A percentile compares a stretch with the other conserved stretches of the same genome.
Evolutionary conservation across 2,888 invertebrate genomes (phyloP).

Genomic region (Sceliomorpha sp.): DNA sequence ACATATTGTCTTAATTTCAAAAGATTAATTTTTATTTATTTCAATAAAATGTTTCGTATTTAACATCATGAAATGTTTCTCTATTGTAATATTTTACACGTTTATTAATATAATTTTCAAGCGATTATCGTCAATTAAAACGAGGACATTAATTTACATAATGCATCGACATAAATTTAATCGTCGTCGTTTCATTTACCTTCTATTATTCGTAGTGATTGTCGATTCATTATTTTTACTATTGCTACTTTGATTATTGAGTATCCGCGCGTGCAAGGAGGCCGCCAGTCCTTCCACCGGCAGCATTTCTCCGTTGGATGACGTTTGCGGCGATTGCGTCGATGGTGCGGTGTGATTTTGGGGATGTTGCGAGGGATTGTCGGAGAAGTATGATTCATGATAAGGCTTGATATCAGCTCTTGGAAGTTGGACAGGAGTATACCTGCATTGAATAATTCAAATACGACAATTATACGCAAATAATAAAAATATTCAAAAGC

Average conservation of each 20-base stretch:
- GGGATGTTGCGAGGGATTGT: slow-evolving; percentile 80
- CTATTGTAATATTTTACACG: too few species aligned
- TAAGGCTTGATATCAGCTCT: slow-evolving; percentile 87
- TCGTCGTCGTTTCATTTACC: slow-evolving; percentile 26
- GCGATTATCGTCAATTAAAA: too few species aligned
- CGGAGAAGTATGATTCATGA: slow-evolving; percentile 86
- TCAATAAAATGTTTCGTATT: too few species aligned
- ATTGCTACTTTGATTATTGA: slow-evolving; percentile 83
- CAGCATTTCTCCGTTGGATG: slow-evolving; percentile 72
- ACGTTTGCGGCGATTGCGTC: slow-evolving; percentile 60
- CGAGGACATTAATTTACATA: too few species aligned
- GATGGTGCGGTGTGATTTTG: slow-evolving; percentile 63
- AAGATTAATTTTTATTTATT: slow-evolving; percentile 3
- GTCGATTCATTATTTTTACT: slow-evolving; percentile 51
- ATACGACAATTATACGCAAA: slow-evolving; percentile 5
- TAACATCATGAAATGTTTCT: too few species aligned
- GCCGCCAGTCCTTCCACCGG: slow-evolving; percentile 88
- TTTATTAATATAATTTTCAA: too few species aligned
- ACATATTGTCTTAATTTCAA: too few species aligned
- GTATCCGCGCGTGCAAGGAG: slow-evolving; percentile 89
- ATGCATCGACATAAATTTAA: background rate
- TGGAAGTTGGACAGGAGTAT: slow-evolving; percentile 84
- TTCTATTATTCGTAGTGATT: slow-evolving; percentile 44
- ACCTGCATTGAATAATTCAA: slow-evolving; percentile 66
- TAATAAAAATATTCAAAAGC: too few species aligned